These are phyloP conservation scores for Sigmodon hispidus DNA, from an alignment of 2,113 vertebrate species.

Conservation along the genomic window DNA sequence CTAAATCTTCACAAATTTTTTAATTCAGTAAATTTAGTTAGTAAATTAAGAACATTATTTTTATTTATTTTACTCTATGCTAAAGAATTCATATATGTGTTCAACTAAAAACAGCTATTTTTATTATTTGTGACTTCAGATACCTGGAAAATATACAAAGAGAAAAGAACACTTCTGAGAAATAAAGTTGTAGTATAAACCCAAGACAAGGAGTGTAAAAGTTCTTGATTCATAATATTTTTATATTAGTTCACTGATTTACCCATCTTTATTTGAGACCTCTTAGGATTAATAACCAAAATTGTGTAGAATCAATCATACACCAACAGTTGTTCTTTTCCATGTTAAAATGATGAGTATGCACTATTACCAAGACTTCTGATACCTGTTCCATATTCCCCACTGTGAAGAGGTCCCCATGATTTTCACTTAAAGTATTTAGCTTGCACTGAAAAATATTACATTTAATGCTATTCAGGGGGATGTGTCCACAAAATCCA, in stretches of 20 bases:
- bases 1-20: background rate
- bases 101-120: background rate
- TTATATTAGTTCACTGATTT: background rate
- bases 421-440: background rate
- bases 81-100: background rate
- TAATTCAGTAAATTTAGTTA: no score
- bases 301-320: background rate
- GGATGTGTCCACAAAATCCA: background rate
- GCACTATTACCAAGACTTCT: background rate
- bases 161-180: background rate
- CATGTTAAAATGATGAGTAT: background rate
- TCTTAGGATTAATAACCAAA: background rate
- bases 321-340: background rate
- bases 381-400: background rate
- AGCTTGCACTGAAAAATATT: background rate
- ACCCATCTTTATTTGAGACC: no score
- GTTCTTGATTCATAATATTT: background rate
- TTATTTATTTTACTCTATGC: background rate
- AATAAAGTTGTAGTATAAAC: background rate
- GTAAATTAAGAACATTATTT: no score
- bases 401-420: background rate
- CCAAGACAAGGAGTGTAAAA: accelerated
- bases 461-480: background rate
- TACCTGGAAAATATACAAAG: background rate
- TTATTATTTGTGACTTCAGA: background rate